phyloP scores from a whole-genome alignment of 2,797 vertebrate genomes.

The Oreochromis mossambicus region DNA sequence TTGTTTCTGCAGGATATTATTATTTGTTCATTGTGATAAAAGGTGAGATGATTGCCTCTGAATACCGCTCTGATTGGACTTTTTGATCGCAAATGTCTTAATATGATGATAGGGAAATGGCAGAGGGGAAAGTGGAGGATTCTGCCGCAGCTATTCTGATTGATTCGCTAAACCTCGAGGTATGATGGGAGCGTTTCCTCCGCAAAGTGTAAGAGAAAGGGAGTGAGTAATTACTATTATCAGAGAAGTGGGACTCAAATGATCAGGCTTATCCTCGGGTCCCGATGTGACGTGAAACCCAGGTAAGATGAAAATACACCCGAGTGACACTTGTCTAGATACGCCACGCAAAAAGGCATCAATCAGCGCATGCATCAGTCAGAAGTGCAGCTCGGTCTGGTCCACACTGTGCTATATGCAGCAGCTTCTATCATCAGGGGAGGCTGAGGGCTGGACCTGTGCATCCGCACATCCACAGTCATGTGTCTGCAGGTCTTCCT shows the following conservation, averaged over 20 bases:
- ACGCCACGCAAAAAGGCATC: background rate
- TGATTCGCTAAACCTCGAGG: background rate
- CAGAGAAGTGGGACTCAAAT: background rate
- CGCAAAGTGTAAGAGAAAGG: background rate
- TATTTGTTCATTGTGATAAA: background rate
- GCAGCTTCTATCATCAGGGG: background rate
- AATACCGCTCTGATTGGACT: background rate
- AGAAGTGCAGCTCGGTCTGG: background rate
- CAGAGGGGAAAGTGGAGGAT: background rate
- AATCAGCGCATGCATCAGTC: background rate
- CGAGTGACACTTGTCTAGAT: background rate
- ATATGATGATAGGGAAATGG: background rate
- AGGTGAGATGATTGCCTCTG: background rate
- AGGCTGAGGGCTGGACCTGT: background rate
- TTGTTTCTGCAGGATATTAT: background rate
- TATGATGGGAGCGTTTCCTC: background rate
- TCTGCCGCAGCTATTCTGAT: background rate
- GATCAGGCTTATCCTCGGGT: background rate
- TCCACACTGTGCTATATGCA: background rate
- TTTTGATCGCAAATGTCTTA: background rate
- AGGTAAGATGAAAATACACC: background rate
- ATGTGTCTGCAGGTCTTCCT: constrained; percentile 11
- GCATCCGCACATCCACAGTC: background rate
- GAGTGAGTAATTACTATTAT: background rate
- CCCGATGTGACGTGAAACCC: background rate